Conservation (phyloP, 2,888 invertebrate genomes). For the Miltochrista miniata region DNA sequence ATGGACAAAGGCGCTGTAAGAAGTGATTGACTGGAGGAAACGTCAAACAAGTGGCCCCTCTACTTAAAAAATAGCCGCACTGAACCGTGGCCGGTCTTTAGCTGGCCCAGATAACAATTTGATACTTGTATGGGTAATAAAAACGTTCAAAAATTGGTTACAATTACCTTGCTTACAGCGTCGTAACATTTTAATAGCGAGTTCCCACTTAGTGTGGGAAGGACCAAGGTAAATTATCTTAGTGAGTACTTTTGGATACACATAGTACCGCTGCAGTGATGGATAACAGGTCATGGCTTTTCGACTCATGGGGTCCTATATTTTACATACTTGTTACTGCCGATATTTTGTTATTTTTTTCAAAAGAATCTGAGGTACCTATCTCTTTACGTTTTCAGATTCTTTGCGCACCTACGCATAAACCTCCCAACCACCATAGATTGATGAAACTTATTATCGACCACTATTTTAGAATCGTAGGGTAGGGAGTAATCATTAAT, state of each 20-base stretch:
- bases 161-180: conserved; percentile 75
- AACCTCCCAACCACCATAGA: too few species aligned
- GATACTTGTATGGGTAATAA: conserved; percentile 76
- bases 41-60: conserved; percentile 29
- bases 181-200: conserved; percentile 78
- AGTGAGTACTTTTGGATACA: conserved; percentile 12
- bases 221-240: conserved; percentile 25
- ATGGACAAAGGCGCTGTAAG: background rate
- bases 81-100: conserved; percentile 51
- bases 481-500: too few species aligned
- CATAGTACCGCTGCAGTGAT: conserved; percentile 1
- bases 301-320: too few species aligned
- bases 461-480: too few species aligned
- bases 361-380: too few species aligned
- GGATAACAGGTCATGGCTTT: too few species aligned
- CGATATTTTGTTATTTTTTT: too few species aligned
- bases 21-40: conserved; percentile 17
- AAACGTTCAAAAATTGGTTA: conserved; percentile 75
- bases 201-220: conserved; percentile 72
- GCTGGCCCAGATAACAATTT: conserved; percentile 68
- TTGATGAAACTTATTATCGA: too few species aligned
- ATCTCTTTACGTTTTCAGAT: too few species aligned
- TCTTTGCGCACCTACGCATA: too few species aligned
- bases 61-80: conserved; percentile 44
- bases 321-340: too few species aligned